These are phyloP conservation scores for Labroides dimidiatus DNA, from an alignment of 2,797 vertebrate genomes.

Conservation along the genomic window DNA sequence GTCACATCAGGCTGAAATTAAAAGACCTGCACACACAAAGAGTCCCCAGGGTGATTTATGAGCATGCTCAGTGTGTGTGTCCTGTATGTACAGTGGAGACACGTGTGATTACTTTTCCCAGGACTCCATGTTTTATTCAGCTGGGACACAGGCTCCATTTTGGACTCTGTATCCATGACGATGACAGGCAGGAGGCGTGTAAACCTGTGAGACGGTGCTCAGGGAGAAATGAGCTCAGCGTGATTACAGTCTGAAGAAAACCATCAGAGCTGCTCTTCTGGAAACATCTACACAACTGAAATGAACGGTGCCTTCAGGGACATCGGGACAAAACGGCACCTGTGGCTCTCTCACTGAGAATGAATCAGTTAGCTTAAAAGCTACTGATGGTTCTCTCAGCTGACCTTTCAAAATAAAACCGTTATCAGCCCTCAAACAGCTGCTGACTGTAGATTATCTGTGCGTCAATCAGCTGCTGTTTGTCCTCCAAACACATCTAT, in stretches of 20 bases:
- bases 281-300: too few relatives aligned
- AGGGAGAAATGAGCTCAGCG: slow-evolving; percentile 12
- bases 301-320: too few relatives aligned
- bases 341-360: not conserved
- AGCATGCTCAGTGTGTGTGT: not conserved
- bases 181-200: slow-evolving; percentile 1
- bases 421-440: slow-evolving; percentile 7
- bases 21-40: slow-evolving; percentile 41
- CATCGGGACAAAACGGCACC: too few relatives aligned
- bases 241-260: too few relatives aligned
- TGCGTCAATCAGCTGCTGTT: not conserved
- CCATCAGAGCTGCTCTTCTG: too few relatives aligned
- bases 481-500: not conserved
- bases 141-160: slow-evolving; percentile 28
- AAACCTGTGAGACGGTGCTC: slow-evolving; percentile 22
- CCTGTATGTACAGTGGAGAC: slow-evolving; percentile 28
- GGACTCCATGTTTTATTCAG: slow-evolving; percentile 50
- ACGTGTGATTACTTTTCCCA: slow-evolving; percentile 82
- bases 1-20: slow-evolving; percentile 28
- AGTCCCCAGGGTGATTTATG: slow-evolving; percentile 33
- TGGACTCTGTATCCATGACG: slow-evolving; percentile 46
- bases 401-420: too few relatives aligned
- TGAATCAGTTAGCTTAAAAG: not conserved
- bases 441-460: not conserved
- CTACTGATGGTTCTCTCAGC: too few relatives aligned